Evolutionary conservation across 2,113 vertebrate genomes (phyloP).

Genomic region (Dipodomys spectabilis): DNA sequence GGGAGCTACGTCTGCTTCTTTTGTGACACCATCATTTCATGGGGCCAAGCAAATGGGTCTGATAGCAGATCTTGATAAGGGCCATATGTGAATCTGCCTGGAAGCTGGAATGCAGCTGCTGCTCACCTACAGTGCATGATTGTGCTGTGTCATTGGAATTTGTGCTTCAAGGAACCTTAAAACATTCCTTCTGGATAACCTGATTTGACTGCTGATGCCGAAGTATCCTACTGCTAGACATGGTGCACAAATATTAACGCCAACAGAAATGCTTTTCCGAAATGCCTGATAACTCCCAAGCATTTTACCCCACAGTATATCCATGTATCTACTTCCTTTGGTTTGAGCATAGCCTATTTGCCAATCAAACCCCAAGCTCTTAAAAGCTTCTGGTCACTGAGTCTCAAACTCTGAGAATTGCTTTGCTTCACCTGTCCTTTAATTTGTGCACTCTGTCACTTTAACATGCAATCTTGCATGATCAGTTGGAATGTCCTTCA

Average conservation of each 20-base stretch:
- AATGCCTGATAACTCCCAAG: neutral
- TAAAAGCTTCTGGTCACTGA: neutral
- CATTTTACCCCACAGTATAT: neutral
- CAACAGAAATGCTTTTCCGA: neutral
- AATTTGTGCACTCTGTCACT: neutral
- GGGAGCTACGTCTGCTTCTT: conserved; percentile 31
- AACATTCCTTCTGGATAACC: conserved; percentile 51
- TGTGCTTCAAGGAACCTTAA: conserved; percentile 57
- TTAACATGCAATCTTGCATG: neutral
- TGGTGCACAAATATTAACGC: conserved; percentile 11
- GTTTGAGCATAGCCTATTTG: neutral
- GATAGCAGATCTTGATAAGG: conserved; percentile 37
- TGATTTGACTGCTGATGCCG: conserved; percentile 37
- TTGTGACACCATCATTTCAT: conserved; percentile 29
- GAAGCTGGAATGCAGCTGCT: conserved; percentile 30
- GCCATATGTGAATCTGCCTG: neutral
- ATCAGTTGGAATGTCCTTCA: neutral
- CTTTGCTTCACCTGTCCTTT: neutral
- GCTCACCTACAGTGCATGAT: neutral
- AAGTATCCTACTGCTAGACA: neutral
- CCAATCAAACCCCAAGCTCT: neutral
- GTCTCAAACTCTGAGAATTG: neutral
- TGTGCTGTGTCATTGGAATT: conserved; percentile 71
- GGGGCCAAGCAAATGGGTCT: conserved; percentile 64
- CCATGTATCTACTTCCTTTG: neutral